Evolutionary conservation across 2,797 vertebrate genomes (phyloP).

Genomic region (Scleropages formosus): DNA sequence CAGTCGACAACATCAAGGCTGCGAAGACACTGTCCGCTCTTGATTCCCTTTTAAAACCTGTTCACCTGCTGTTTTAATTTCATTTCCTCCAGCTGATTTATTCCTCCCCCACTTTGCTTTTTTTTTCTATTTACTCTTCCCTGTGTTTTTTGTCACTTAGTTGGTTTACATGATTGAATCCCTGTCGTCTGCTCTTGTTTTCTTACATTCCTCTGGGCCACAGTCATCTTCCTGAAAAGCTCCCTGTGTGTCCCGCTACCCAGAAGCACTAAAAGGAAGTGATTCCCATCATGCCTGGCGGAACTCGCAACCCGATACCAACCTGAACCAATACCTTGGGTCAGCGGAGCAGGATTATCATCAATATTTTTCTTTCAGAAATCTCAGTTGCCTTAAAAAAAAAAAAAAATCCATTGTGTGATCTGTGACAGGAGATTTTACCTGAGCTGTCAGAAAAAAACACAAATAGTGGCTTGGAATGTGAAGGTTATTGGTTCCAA

Average conservation of each 20-base stretch:
- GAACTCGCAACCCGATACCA: neutral
- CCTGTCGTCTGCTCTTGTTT: neutral
- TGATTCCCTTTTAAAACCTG: too few relatives aligned
- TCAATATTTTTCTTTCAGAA: conserved; percentile 14
- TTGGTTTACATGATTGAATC: neutral
- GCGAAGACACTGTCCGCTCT: too few relatives aligned
- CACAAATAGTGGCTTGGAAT: too few relatives aligned
- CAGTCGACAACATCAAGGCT: too few relatives aligned
- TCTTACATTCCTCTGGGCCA: conserved; percentile 16
- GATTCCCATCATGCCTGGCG: conserved; percentile 10
- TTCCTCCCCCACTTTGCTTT: too few relatives aligned
- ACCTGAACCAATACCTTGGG: neutral
- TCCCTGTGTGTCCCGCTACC: neutral
- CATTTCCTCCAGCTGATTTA: too few relatives aligned
- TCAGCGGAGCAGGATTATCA: conserved; percentile 19
- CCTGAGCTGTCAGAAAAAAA: conserved; percentile 13
- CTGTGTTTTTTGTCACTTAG: neutral
- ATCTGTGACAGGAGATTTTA: conserved; percentile 21
- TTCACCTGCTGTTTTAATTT: too few relatives aligned
- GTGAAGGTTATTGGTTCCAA: too few relatives aligned
- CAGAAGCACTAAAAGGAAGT: neutral
- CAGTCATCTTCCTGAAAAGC: neutral
- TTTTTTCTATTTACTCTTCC: too few relatives aligned
- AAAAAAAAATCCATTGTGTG: conserved; percentile 17
- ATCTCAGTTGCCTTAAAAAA: conserved; percentile 10